Percentiles rank a stretch among this genome's conserved stretches.
phyloP scores from a whole-genome alignment of 2,113 vertebrate genomes.

The Zapus hudsonius region DNA sequence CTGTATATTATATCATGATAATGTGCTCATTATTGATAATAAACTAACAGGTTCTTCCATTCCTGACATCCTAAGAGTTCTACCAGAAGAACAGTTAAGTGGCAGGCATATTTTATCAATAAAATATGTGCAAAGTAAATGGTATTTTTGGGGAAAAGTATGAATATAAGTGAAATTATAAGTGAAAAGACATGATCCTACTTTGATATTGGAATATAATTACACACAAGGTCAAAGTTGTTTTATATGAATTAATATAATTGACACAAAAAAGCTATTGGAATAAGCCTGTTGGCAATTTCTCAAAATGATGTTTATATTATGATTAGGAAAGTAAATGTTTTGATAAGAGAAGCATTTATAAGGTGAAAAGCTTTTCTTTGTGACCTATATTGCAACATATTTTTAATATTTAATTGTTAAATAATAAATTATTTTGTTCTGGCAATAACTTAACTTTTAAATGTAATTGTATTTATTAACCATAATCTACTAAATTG shows the following conservation, averaged over 20 bases:
- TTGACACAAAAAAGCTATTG: background rate
- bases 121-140: no score
- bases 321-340: constrained; percentile 51
- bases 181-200: background rate
- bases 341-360: constrained; percentile 9
- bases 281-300: background rate
- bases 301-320: constrained; percentile 25
- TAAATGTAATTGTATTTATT: constrained; percentile 78
- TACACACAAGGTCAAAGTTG: background rate
- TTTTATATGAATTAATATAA: background rate
- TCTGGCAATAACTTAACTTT: constrained; percentile 72
- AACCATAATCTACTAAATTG: constrained; percentile 72
- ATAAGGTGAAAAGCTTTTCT: constrained; percentile 49
- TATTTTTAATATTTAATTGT: constrained; percentile 43
- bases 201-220: background rate
- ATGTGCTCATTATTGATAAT: background rate
- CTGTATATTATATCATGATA: background rate
- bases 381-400: background rate
- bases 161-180: background rate
- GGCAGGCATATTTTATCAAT: no score
- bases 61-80: background rate
- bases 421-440: constrained; percentile 64
- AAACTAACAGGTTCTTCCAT: background rate
- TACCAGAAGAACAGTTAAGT: no score
- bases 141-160: background rate